Percentiles rank a stretch among this genome's conserved stretches.
Evolutionary conservation across 2,797 vertebrate genomes (phyloP).

Genomic region (Cirrhinus mrigala): DNA sequence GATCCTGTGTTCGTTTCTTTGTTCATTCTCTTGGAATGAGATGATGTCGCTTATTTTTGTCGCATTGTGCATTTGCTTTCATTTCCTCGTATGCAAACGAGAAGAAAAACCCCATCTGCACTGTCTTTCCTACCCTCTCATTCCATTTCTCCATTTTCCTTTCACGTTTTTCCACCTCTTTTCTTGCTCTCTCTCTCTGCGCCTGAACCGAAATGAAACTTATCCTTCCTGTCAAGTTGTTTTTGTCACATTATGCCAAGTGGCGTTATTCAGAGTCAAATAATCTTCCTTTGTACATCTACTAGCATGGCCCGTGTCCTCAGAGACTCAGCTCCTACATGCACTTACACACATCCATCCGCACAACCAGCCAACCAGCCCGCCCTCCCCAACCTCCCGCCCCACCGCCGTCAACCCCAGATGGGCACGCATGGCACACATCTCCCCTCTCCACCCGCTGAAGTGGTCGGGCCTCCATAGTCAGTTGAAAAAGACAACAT

Average conservation of each 20-base stretch:
- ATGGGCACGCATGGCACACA: slow-evolving; percentile 61
- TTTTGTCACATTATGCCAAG: slow-evolving; percentile 93
- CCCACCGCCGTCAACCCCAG: slow-evolving; percentile 45
- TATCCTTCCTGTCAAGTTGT: slow-evolving; percentile 94
- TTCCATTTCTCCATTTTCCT: slow-evolving; percentile 62
- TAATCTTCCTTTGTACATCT: slow-evolving; percentile 96
- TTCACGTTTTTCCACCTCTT: slow-evolving; percentile 40
- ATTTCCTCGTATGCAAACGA: slow-evolving; percentile 42
- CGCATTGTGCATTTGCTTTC: slow-evolving; percentile 54
- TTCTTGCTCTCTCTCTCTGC: slow-evolving; percentile 60
- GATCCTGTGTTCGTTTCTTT: slow-evolving; percentile 73
- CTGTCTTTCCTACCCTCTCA: slow-evolving; percentile 48
- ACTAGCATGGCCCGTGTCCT: slow-evolving; percentile 91
- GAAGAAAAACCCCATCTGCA: slow-evolving; percentile 29
- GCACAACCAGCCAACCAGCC: slow-evolving; percentile 38
- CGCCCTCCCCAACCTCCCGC: slow-evolving; percentile 64
- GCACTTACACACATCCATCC: slow-evolving; percentile 72
- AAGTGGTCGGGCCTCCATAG: slow-evolving; percentile 55
- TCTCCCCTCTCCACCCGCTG: slow-evolving; percentile 47
- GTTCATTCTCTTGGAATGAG: slow-evolving; percentile 66
- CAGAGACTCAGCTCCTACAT: slow-evolving; percentile 86
- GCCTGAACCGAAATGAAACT: slow-evolving; percentile 88
- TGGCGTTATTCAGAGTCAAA: slow-evolving; percentile 92
- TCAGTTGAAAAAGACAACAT: slow-evolving; percentile 58
- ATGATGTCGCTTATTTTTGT: slow-evolving; percentile 54